Evolutionary conservation across 2,888 invertebrate genomes (phyloP).

Genomic region (Stenodema calcarata): DNA sequence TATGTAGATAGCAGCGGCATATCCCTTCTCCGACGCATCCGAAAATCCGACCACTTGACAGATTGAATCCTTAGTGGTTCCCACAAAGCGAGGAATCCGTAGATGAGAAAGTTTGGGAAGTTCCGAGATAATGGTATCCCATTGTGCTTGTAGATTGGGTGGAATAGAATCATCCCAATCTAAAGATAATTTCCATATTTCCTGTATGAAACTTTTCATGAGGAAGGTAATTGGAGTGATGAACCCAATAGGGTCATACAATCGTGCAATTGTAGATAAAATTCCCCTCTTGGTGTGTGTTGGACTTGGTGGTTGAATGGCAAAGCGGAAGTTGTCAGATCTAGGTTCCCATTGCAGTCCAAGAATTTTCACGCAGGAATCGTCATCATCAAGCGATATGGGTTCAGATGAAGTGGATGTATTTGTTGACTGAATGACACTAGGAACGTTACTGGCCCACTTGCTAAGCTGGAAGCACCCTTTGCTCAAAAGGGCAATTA

Average conservation of each 20-base stretch:
- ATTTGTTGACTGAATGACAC: too few relatives aligned
- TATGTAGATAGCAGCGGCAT: not conserved
- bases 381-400: too few relatives aligned
- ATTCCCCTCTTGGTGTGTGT: not conserved
- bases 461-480: slow-evolving; percentile 56
- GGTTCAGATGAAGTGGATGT: too few relatives aligned
- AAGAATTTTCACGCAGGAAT: not conserved
- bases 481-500: slow-evolving; percentile 48
- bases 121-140: not conserved
- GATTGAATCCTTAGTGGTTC: not conserved
- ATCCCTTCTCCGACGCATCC: not conserved
- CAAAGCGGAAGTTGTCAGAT: not conserved
- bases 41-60: not conserved
- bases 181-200: not conserved
- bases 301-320: not conserved
- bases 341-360: not conserved
- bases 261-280: not conserved
- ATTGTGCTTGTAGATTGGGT: not conserved
- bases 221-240: not conserved
- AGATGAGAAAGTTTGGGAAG: not conserved
- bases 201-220: not conserved
- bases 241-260: not conserved
- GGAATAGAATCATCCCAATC: not conserved
- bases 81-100: not conserved
- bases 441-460: slow-evolving; percentile 57